These are phyloP conservation scores for Octopus sinensis DNA, from an alignment of 1,140 invertebrate species.

Conservation along the genomic window DNA sequence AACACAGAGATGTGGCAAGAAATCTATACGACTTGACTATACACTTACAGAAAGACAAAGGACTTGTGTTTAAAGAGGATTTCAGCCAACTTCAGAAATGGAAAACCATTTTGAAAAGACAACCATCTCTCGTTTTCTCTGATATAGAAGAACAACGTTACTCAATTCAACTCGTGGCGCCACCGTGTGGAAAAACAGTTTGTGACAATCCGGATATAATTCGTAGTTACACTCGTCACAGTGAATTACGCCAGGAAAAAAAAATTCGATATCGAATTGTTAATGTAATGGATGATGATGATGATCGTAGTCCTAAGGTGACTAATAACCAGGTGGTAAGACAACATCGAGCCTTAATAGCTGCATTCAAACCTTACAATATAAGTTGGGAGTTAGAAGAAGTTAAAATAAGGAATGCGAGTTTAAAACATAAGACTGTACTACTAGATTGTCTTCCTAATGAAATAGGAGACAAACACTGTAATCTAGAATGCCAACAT, in stretches of 20 bases:
- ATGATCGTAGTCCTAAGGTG: constrained; percentile 32
- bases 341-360: constrained; percentile 36
- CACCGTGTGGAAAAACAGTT: constrained; percentile 43
- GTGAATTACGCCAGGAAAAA: constrained; percentile 28
- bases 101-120: constrained; percentile 11
- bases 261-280: constrained; percentile 35
- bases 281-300: constrained; percentile 42
- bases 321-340: constrained; percentile 31
- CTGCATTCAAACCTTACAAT: constrained; percentile 44
- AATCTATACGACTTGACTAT: constrained; percentile 6
- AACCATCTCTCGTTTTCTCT: constrained; percentile 20
- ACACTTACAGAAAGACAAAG: neutral
- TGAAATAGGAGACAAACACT: constrained; percentile 36
- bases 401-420: constrained; percentile 33
- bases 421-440: constrained; percentile 30
- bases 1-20: constrained; percentile 22
- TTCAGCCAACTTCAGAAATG: constrained; percentile 30
- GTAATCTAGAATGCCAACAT: constrained; percentile 37
- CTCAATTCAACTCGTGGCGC: constrained; percentile 28
- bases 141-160: constrained; percentile 18
- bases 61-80: constrained; percentile 28
- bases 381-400: constrained; percentile 37
- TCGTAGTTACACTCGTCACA: constrained; percentile 29
- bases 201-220: constrained; percentile 49
- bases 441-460: constrained; percentile 38